phyloP scores from a whole-genome alignment of 1,140 invertebrate species.

The Probaryconus sp. region DNA sequence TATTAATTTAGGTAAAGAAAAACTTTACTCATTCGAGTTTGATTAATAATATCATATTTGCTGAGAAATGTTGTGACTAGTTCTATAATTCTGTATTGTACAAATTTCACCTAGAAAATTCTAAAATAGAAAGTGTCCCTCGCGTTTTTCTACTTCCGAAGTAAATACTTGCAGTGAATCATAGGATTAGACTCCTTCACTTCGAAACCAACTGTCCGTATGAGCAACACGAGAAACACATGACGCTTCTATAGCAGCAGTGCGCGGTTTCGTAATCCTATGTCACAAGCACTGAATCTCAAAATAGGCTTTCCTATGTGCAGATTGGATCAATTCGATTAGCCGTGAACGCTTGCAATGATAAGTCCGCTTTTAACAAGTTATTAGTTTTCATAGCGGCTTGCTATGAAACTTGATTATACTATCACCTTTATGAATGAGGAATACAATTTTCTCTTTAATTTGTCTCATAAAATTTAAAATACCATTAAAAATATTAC shows the following conservation, averaged over 20 bases:
- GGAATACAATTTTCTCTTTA: too few species aligned
- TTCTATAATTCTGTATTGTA: too few species aligned
- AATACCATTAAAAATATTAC: too few species aligned
- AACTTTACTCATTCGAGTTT: too few species aligned
- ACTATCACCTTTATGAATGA: too few species aligned
- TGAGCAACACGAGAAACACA: conserved; percentile 36
- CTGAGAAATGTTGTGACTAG: too few species aligned
- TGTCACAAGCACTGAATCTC: conserved; percentile 48
- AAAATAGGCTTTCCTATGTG: conserved; percentile 45
- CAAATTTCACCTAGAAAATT: conserved; percentile 11
- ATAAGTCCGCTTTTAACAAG: conserved; percentile 26
- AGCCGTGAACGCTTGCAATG: conserved; percentile 22
- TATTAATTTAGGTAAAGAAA: too few species aligned
- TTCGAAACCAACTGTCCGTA: conserved; percentile 27
- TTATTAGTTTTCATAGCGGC: conserved; percentile 2
- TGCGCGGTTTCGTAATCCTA: conserved; percentile 39
- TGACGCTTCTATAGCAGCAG: conserved; percentile 35
- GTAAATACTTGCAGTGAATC: conserved; percentile 27
- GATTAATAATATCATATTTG: too few species aligned
- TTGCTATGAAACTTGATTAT: too few species aligned
- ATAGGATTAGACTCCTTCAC: conserved; percentile 34
- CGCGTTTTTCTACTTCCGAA: conserved; percentile 5
- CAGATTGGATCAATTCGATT: conserved; percentile 42
- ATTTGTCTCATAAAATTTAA: too few species aligned
- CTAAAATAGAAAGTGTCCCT: conserved; percentile 1